Conservation (phyloP, 2,113 vertebrate genomes). For the Brienomyrus longianalis region DNA sequence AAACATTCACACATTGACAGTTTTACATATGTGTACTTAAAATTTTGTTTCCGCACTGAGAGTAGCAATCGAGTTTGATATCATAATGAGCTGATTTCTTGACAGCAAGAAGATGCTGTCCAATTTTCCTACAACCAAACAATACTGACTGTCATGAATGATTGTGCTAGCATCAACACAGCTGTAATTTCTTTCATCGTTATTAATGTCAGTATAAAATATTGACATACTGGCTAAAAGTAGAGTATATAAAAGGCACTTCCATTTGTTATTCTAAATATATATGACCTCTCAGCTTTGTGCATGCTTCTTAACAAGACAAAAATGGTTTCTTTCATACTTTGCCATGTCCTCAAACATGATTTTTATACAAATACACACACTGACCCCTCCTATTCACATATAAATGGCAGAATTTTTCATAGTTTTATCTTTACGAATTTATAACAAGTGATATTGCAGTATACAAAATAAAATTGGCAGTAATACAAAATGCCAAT, state of each 20-base stretch:
- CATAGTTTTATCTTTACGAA: neutral
- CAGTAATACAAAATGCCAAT: neutral
- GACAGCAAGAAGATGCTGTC: constrained; percentile 33
- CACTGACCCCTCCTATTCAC: neutral
- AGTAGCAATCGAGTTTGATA: constrained; percentile 56
- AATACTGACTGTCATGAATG: constrained; percentile 19
- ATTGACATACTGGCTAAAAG: constrained; percentile 63
- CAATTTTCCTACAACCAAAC: constrained; percentile 33
- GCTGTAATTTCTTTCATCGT: constrained; percentile 34
- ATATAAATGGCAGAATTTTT: neutral
- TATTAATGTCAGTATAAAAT: constrained; percentile 60
- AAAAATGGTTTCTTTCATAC: constrained; percentile 54
- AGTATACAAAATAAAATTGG: neutral
- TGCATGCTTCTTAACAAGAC: constrained; percentile 74
- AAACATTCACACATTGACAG: constrained; percentile 16
- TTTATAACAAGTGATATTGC: neutral
- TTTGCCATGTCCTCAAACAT: constrained; percentile 26
- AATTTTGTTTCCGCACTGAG: constrained; percentile 58
- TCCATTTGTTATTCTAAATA: constrained; percentile 81
- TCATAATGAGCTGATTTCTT: constrained; percentile 24
- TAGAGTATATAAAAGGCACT: constrained; percentile 90
- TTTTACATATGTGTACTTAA: constrained; percentile 43
- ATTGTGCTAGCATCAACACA: constrained; percentile 16
- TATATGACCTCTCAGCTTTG: constrained; percentile 70
- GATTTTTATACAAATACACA: constrained; percentile 2